Evolutionary conservation across 2,888 invertebrate species (phyloP), one percentile per base, ranked within the genome.

Genomic region (Phlogophora meticulosa): DNA sequence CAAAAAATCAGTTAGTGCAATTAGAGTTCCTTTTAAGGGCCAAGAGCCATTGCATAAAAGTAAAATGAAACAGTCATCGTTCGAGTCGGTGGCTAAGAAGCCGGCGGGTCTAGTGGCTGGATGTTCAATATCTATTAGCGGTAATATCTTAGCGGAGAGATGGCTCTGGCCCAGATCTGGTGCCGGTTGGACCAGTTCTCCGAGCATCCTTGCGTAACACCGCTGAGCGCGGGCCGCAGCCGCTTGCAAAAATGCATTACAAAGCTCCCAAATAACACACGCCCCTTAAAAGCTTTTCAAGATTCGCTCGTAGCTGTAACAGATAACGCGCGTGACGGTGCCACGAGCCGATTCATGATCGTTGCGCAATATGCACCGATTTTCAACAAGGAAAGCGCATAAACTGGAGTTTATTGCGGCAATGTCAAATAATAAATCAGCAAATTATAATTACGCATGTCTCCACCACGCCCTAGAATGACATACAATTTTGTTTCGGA

Each of bases 181-280:
- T 91, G 91, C 95, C 94, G 94, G 95, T 95, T 84, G 86, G 84
- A 93, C 94, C 93, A 93, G 94, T 95, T 94, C 89, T 81, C 80
- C 90, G 89, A 87, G 86, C 92, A 94, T 92, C 93, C 91, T 95
- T 94, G 92, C 94, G 93, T 93, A 95, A 95, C 89, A 85, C 76
- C 85, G 85, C 81, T 83, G 82, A 76, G 75, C 85, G 85, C 85
- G 84, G 45, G 20, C 70, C 55, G 55, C 45, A 68, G 81, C 78
- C 85, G 88, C 92, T 91, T 91, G 91, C 95, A 94, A 95, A 94
- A 95, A 94, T 93, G 90, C 93, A 93, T 92, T 93, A 93, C 89
- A 88, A 87, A 89, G 88, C 88, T 87, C 84, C 91, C 91, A 91
- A 93, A 93, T 91, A 92, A 90, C 88, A 88, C 87, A 91, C 90